These are phyloP conservation scores for Aphaenogaster rudis DNA, from an alignment of 1,140 invertebrate genomes.

Conservation along the genomic window DNA sequence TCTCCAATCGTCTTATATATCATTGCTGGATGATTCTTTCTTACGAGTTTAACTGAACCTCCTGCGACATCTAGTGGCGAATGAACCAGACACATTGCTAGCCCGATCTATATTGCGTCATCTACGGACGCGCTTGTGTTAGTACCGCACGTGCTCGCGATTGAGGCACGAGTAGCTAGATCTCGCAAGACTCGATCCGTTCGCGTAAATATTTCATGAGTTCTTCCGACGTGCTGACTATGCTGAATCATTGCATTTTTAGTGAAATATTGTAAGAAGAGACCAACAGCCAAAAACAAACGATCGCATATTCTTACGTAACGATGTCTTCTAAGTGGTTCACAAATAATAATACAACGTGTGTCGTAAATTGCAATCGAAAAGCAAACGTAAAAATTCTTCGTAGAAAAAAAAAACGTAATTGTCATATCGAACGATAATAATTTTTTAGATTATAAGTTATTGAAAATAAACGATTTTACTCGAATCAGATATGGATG, in stretches of 20 bases:
- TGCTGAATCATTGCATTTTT: slow-evolving; percentile 50
- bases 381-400: too few relatives aligned
- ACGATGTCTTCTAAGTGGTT: background rate
- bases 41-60: slow-evolving; percentile 20
- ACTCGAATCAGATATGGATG: too few relatives aligned
- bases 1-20: background rate
- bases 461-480: too few relatives aligned
- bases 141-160: slow-evolving; percentile 46
- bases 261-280: slow-evolving; percentile 35
- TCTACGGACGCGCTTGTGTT: background rate
- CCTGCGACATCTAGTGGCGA: slow-evolving; percentile 62
- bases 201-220: slow-evolving; percentile 66
- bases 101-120: background rate
- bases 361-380: too few relatives aligned
- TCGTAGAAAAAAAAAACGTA: too few relatives aligned
- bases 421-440: too few relatives aligned
- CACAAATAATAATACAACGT: too few relatives aligned
- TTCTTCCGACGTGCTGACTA: slow-evolving; percentile 23
- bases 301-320: background rate
- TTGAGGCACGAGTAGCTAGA: slow-evolving; percentile 8
- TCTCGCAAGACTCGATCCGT: slow-evolving; percentile 36
- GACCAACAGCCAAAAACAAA: background rate
- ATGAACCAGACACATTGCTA: background rate
- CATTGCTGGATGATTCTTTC: background rate
- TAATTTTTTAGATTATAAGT: too few relatives aligned